Evolutionary conservation across 2,113 vertebrate species (phyloP).

Genomic region (Syngnathus floridae): DNA sequence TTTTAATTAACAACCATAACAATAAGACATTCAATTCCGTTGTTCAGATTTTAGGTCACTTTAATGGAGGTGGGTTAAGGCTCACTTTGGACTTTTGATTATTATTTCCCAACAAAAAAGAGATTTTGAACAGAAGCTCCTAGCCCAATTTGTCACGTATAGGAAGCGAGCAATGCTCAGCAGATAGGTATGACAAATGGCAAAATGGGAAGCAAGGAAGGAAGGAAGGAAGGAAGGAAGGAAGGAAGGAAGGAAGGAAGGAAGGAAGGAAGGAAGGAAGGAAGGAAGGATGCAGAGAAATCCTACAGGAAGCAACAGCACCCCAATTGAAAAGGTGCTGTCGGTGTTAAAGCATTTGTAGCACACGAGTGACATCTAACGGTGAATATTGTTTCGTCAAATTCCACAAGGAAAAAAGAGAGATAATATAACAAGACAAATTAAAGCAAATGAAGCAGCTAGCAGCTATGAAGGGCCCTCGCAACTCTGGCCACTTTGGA

Average conservation of each 20-base stretch:
- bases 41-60: neutral
- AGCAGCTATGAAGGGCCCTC: too few species aligned
- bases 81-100: neutral
- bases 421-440: neutral
- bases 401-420: too few species aligned
- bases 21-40: neutral
- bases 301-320: neutral
- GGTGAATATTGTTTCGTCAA: neutral
- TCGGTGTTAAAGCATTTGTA: neutral
- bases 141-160: neutral
- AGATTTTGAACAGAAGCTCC: neutral
- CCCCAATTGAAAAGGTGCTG: neutral
- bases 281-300: neutral
- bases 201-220: too few species aligned
- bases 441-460: too few species aligned
- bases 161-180: neutral
- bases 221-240: too few species aligned
- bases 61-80: neutral
- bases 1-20: too few species aligned
- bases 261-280: too few species aligned
- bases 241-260: too few species aligned
- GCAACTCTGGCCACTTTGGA: too few species aligned
- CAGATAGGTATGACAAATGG: neutral
- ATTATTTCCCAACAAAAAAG: neutral
- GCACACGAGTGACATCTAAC: neutral